A percentile compares a stretch with the other conserved stretches of the same genome.
Evolutionary conservation across 1,140 invertebrate species (phyloP).

Genomic region (Caenorhabditis briggsae): DNA sequence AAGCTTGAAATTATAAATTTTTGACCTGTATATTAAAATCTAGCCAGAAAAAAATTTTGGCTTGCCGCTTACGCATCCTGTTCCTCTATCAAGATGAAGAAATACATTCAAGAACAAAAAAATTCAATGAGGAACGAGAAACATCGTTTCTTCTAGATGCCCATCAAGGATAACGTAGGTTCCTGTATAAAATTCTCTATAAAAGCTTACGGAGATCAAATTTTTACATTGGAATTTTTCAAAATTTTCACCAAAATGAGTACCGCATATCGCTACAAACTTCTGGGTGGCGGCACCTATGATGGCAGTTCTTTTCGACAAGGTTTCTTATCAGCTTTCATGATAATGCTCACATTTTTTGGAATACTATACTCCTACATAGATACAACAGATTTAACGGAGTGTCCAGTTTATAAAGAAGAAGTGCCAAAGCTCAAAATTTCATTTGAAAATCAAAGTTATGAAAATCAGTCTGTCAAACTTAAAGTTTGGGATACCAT

Average conservation of each 20-base stretch:
- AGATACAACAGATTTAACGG: neutral
- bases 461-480: too few species aligned
- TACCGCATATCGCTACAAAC: neutral
- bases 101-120: too few species aligned
- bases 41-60: too few species aligned
- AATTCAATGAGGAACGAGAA: too few species aligned
- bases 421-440: neutral
- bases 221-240: neutral
- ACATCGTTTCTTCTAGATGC: too few species aligned
- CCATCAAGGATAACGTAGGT: too few species aligned
- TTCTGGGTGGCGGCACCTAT: neutral
- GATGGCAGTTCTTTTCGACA: neutral
- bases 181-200: neutral
- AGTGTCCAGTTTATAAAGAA: neutral
- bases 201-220: neutral
- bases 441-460: too few species aligned
- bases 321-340: neutral
- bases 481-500: neutral
- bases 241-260: neutral
- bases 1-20: too few species aligned
- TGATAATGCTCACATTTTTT: neutral
- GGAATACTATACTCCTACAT: neutral
- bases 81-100: too few species aligned
- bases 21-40: too few species aligned
- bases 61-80: too few species aligned